Evolutionary conservation across 2,888 invertebrate genomes (phyloP).

Genomic region (Patella depressa): DNA sequence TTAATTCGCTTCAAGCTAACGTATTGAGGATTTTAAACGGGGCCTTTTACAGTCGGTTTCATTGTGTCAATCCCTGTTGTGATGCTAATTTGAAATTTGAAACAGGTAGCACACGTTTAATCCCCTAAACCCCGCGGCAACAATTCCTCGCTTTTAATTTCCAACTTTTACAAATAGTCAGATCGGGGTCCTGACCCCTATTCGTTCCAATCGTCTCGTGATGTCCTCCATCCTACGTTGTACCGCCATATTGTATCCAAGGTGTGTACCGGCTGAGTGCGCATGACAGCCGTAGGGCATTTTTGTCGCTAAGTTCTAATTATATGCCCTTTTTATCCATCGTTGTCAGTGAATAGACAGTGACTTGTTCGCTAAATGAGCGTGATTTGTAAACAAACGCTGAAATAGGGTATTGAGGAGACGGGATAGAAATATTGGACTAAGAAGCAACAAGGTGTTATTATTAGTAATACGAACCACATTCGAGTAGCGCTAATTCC

Average conservation of each 20-base stretch:
- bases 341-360: not conserved
- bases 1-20: slow-evolving; percentile 19
- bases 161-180: slow-evolving; percentile 9
- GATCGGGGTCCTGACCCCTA: not conserved
- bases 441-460: not conserved
- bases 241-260: slow-evolving; percentile 3
- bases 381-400: slow-evolving; percentile 7
- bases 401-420: not conserved
- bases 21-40: slow-evolving; percentile 25
- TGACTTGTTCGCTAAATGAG: slow-evolving; percentile 9
- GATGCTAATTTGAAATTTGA: slow-evolving; percentile 39
- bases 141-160: not conserved
- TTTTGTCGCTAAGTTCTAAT: not conserved
- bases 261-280: slow-evolving; percentile 7
- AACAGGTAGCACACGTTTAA: slow-evolving; percentile 35
- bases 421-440: not conserved
- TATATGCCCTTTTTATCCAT: not conserved
- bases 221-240: not conserved
- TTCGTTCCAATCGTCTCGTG: not conserved
- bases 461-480: slow-evolving; percentile 5
- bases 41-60: slow-evolving; percentile 9
- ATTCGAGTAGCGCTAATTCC: slow-evolving; percentile 8
- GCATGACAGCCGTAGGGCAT: not conserved
- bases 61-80: slow-evolving; percentile 24
- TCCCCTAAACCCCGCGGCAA: slow-evolving; percentile 21